Base-by-base conservation (phyloP, 2,113 vertebrate species). In the Probosciger aterrimus region DNA sequence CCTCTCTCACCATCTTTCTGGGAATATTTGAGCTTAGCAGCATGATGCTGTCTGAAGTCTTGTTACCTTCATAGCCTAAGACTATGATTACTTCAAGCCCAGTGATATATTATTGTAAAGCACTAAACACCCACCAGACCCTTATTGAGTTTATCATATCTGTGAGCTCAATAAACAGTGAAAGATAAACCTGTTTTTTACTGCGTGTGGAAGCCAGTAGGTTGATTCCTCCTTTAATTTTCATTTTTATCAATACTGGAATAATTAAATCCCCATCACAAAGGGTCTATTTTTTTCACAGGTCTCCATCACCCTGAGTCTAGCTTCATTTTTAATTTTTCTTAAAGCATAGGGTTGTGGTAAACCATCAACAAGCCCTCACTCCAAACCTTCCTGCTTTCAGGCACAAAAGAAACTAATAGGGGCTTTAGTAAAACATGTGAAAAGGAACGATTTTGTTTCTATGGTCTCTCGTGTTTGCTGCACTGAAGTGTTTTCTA, bases 131-230 rank as follows among this genome's bases (percentile, higher is more conserved):
- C 83, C 62, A 92, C 60, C 80, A 81, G 95, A 75, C 65, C 52
- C 41, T 86, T 88, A 94, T 1, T 86, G 92, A 92, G 91, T 95
- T 90, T 79, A 64, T 95, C 62, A 59, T 35, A 28, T 76, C 76
- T 39, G 73, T 5, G 16, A 89, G 80, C 88, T 94, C 88, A 92
- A 71, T 83, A 65, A 89, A 55, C 65, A 90, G 33, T 70, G 88
- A 90, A 84, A 92, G 80, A 86, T 92, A 96, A 95, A 95, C 83
- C 44, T 86, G 86, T 19, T 86, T 86, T 93, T 88, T 86, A 84
- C 62, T 82, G 80, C 83, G 82, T 76, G 31, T 88, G 92, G 65
- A 88, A 96, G 64, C 52, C 28, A 18, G 60, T 76, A 77, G 52
- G 65, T 68, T 86, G 69, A 79, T 68, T 84, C 76, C 77, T 92